Conservation (phyloP, 2,113 vertebrate species). For the Thunnus thynnus region DNA sequence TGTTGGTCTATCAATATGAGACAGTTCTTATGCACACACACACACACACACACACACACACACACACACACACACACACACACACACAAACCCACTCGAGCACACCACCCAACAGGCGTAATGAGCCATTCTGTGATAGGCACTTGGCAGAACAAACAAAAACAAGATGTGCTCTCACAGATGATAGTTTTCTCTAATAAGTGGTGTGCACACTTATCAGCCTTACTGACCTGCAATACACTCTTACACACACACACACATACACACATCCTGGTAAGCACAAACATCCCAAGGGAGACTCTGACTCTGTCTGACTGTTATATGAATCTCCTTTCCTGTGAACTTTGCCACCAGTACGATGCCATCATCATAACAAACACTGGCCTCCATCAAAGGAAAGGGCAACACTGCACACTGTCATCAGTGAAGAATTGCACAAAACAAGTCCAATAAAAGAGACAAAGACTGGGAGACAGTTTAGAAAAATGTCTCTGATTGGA, state of each 20-base stretch:
- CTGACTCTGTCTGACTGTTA: conserved; percentile 34
- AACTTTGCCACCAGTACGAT: conserved; percentile 55
- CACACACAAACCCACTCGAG: background rate
- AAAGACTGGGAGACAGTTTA: background rate
- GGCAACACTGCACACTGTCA: conserved; percentile 24
- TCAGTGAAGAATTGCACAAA: conserved; percentile 31
- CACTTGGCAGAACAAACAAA: conserved; percentile 58
- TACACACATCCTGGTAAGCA: background rate
- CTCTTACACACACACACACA: background rate
- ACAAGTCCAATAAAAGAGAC: conserved; percentile 8
- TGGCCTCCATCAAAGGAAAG: conserved; percentile 43
- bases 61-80: background rate
- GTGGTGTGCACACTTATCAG: conserved; percentile 21
- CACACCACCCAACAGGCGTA: conserved; percentile 27
- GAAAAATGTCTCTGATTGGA: conserved; percentile 24
- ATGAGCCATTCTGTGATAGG: conserved; percentile 56
- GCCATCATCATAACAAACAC: conserved; percentile 59
- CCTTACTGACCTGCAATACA: conserved; percentile 20
- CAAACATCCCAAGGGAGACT: background rate
- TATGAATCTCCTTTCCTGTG: conserved; percentile 46
- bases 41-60: conserved; percentile 13
- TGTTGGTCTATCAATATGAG: conserved; percentile 57
- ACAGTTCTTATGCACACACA: conserved; percentile 6
- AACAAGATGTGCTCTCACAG: conserved; percentile 55
- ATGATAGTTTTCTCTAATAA: conserved; percentile 56